phyloP scores from a whole-genome alignment of 2,888 invertebrate genomes.

The Sarcophaga caerulescens region DNA sequence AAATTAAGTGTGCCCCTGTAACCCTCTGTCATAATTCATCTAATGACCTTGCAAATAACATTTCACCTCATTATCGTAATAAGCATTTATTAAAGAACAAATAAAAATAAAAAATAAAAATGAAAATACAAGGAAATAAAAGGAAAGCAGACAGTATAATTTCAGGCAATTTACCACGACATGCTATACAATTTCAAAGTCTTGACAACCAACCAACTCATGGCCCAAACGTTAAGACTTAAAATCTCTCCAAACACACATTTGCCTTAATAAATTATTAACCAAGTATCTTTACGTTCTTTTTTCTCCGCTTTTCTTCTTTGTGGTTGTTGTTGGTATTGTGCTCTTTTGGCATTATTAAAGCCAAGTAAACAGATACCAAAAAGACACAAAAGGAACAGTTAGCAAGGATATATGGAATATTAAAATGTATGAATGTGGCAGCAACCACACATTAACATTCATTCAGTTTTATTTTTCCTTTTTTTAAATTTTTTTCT shows the following conservation, averaged over 20 bases:
- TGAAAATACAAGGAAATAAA: neutral
- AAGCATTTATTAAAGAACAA: constrained; percentile 43
- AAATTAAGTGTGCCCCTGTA: neutral
- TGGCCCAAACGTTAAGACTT: constrained; percentile 41
- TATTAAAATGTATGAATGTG: constrained; percentile 3
- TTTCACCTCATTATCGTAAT: constrained; percentile 59
- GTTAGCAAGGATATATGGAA: neutral
- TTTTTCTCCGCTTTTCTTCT: constrained; percentile 50
- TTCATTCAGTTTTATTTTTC: constrained; percentile 6
- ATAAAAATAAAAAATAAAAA: constrained; percentile 20
- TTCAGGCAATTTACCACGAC: constrained; percentile 51
- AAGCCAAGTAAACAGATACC: constrained; percentile 16
- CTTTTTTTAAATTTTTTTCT: neutral
- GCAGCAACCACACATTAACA: constrained; percentile 69
- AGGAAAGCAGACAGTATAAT: constrained; percentile 18
- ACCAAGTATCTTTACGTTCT: constrained; percentile 45
- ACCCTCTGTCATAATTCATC: constrained; percentile 4
- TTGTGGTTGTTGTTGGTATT: neutral
- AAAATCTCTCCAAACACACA: constrained; percentile 77
- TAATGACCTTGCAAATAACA: constrained; percentile 65
- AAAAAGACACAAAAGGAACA: constrained; percentile 3
- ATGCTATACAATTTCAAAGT: neutral
- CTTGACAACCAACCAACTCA: neutral
- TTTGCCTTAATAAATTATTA: constrained; percentile 80
- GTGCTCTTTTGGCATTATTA: constrained; percentile 39